Conservation (phyloP, 2,797 vertebrate genomes). For the Poeciliopsis gracilis region DNA sequence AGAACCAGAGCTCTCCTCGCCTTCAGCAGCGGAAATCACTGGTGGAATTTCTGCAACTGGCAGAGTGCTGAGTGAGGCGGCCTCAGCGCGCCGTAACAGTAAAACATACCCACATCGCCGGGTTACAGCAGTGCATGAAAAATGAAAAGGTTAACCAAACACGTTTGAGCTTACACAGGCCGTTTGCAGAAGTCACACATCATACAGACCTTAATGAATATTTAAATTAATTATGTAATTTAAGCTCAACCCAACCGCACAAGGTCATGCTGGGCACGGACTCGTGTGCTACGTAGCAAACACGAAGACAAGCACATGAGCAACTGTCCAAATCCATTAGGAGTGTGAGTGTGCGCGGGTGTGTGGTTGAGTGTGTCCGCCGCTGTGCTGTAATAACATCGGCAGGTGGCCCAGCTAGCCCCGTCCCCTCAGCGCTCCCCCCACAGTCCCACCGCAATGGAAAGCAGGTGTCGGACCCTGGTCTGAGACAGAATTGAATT, state of each 20-base stretch:
- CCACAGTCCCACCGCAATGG: constrained; percentile 72
- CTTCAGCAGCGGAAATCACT: constrained; percentile 67
- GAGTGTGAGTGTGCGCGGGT: constrained; percentile 37
- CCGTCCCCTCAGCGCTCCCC: constrained; percentile 37
- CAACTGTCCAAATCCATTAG: constrained; percentile 40
- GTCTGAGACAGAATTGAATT: constrained; percentile 84
- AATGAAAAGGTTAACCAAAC: constrained; percentile 63
- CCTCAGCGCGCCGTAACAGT: constrained; percentile 23
- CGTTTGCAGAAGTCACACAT: constrained; percentile 49
- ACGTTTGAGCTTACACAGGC: constrained; percentile 40
- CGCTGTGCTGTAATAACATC: constrained; percentile 77
- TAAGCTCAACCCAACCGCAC: constrained; percentile 16
- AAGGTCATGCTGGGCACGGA: constrained; percentile 19
- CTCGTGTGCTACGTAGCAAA: constrained; percentile 53
- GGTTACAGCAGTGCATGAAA: constrained; percentile 26
- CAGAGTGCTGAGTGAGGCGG: constrained; percentile 52
- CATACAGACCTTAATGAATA: constrained; percentile 44
- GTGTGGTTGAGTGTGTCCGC: constrained; percentile 16
- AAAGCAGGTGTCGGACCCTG: constrained; percentile 82
- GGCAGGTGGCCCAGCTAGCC: constrained; percentile 77
- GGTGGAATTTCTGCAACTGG: constrained; percentile 60
- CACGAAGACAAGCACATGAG: constrained; percentile 37
- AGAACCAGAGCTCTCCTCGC: constrained; percentile 64
- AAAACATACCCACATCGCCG: constrained; percentile 58
- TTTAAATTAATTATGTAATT: constrained; percentile 40